Base-by-base conservation (phyloP, 2,888 invertebrate genomes). In the Sycophila texana region DNA sequence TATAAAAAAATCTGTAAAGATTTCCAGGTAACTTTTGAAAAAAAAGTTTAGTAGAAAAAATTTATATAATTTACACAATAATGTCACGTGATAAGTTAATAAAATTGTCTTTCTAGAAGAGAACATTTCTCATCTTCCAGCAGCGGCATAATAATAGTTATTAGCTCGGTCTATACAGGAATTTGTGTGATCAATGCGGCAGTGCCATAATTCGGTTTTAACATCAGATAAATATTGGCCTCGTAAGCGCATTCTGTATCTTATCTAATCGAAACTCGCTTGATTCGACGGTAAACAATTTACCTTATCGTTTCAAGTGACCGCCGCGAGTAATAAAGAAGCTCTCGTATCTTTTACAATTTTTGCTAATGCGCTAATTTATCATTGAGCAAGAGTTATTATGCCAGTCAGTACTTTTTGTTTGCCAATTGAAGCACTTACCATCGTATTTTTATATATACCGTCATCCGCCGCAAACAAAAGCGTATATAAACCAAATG, bases 231-330 rank as follows among this genome's bases (percentile, higher is more conserved):
- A n/a, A n/a, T 53, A 53, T 74, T 47, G 16, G 30, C 18, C 57
- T 55, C 30, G 49, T 55, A 7, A 68, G 30, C n/a, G 16, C 2
- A 16, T 63, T 39, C 58, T 26, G 39, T 67, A 61, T 78, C 77
- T 68, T 68, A 78, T 78, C 73, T 71, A 55, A 76, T 71, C 47
- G 5, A 20, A 5, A 14, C 1, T 67, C 47, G 39, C 16, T 49
- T 26, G 12, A 72, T 51, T 57, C 67, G 16, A 4, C 14, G 10
- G 53, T 55, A 22, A 30, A 14, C 47, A 18, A 63, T 30, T 63
- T 47, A 30, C 12, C 58, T 49, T 66, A 20, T 4, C 7, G 14
- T 60, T 20, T 67, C 13, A n/a, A 22, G 16, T 13, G 16, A 13
- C 2, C 4, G 7, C 30, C 7, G 39, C 10, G 63, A 63, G 10